Base-by-base conservation (phyloP, 2,797 vertebrate species). In the Falco cherrug region DNA sequence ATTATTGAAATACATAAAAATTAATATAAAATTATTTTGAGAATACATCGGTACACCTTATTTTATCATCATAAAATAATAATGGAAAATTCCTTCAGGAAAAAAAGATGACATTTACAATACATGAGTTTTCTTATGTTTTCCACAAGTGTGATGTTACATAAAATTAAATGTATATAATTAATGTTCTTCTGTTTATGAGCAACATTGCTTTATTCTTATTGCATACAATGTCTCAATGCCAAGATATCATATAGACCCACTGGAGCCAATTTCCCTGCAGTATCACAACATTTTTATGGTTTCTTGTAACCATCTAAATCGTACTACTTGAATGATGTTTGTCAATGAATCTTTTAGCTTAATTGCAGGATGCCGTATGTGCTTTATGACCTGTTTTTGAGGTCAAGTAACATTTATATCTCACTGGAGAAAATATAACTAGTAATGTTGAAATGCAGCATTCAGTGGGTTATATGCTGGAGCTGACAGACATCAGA, bases 251-350 rank as follows among this genome's bases (percentile, higher is more conserved):
- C 90, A 93, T 82, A 80, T 31, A 95, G 94, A 92, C 56, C 78
- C 88, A 60, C 9, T 68, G 74, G 85, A 94, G 84, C 89, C 86
- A 84, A 92, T 94, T 97, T 97, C 93, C 93, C 93, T 85, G 83
- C 91, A 96, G 78, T 53, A 93, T 81, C 91, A 69, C 91, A 69
- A 81, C 53, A 28, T 79, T 87, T 96, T 97, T 94, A 97, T 89
- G 88, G 89, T 82, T 97, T 97, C 95, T 96, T 97, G 96, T 95
- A 97, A 97, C 86, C 56, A 74, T 61, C 84, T 92, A 64, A 89
- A 89, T 79, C 4, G 31, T 90, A 61, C 69, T 64, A 60, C 73
- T 87, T 39, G 43, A 97, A 81, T 48, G 35, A 96, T 91, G 81
- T 37, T 94, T 95, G 95, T 85, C 87, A 95, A 78, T 89, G 95